A percentile compares a stretch with the other conserved stretches of the same genome.
phyloP scores from a whole-genome alignment of 2,797 vertebrate genomes.

The Parauchenoglanis ngamensis region DNA sequence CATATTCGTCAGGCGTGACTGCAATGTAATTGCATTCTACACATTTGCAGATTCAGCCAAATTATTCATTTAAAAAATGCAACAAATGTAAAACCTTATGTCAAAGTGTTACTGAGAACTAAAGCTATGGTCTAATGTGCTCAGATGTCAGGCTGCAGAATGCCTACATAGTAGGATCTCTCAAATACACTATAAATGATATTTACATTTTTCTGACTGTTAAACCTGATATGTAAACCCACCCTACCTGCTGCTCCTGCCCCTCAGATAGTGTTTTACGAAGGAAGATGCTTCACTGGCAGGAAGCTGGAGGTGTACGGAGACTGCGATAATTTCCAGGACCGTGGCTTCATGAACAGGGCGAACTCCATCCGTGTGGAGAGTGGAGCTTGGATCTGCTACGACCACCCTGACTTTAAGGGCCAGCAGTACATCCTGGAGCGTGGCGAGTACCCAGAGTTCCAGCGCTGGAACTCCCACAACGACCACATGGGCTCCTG shows the following conservation, averaged over 20 bases:
- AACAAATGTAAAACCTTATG: neutral
- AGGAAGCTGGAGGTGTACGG: conserved; percentile 85
- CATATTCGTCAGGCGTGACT: neutral
- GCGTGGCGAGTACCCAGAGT: conserved; percentile 86
- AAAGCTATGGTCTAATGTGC: neutral
- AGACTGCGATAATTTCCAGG: conserved; percentile 90
- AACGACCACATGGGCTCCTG: conserved; percentile 93
- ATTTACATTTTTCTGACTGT: neutral
- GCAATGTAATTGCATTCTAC: neutral
- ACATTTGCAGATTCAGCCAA: neutral
- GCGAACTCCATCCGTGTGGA: conserved; percentile 89
- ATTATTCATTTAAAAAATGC: too few species aligned
- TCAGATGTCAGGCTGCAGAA: neutral
- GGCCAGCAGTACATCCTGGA: conserved; percentile 92
- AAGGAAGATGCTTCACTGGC: conserved; percentile 89
- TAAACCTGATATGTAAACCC: neutral
- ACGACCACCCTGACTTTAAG: conserved; percentile 86
- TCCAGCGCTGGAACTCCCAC: conserved; percentile 87
- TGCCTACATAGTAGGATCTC: neutral
- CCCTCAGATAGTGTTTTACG: conserved; percentile 84
- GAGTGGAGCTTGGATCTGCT: conserved; percentile 90
- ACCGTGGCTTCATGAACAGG: conserved; percentile 86
- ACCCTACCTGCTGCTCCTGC: neutral
- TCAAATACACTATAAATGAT: neutral
- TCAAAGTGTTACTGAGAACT: neutral